These are phyloP conservation scores for Pristionchus fissidentatus DNA, from an alignment of 2,888 invertebrate genomes.

Conservation along the genomic window DNA sequence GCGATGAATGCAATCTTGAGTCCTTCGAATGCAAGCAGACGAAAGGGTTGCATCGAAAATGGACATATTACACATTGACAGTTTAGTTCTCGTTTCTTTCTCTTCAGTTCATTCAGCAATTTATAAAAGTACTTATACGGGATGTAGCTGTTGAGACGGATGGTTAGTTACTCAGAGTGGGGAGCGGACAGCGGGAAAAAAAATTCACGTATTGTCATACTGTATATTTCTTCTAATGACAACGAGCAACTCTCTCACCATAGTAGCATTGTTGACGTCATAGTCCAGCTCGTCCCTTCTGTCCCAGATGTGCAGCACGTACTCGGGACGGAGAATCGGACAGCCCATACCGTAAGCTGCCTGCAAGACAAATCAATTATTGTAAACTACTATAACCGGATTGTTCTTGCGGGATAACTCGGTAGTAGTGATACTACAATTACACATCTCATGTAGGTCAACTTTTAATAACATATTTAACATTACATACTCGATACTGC, in stretches of 20 bases:
- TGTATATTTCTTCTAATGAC: background rate
- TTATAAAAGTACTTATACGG: too few species aligned
- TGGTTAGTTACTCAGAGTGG: too few species aligned
- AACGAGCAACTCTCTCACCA: constrained; percentile 9
- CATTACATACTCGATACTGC: constrained; percentile 26
- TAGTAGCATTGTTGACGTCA: background rate
- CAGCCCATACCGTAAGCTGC: constrained; percentile 13
- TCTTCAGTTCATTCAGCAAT: too few species aligned
- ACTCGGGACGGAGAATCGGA: constrained; percentile 31
- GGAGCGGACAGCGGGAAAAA: too few species aligned
- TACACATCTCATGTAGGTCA: background rate
- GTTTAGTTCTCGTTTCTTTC: background rate
- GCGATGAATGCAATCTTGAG: constrained; percentile 50
- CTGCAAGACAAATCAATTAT: background rate
- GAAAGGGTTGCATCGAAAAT: constrained; percentile 45
- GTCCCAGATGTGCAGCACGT: constrained; percentile 34
- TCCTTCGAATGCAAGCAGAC: constrained; percentile 51
- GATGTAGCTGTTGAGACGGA: too few species aligned
- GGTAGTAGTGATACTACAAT: too few species aligned
- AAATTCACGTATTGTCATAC: too few species aligned
- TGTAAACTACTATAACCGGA: too few species aligned
- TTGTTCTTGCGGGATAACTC: too few species aligned
- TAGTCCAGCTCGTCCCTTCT: constrained; percentile 30
- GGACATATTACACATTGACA: background rate
- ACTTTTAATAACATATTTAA: background rate